Conservation (phyloP, 1,140 invertebrate species). For the Drosophila lini region DNA sequence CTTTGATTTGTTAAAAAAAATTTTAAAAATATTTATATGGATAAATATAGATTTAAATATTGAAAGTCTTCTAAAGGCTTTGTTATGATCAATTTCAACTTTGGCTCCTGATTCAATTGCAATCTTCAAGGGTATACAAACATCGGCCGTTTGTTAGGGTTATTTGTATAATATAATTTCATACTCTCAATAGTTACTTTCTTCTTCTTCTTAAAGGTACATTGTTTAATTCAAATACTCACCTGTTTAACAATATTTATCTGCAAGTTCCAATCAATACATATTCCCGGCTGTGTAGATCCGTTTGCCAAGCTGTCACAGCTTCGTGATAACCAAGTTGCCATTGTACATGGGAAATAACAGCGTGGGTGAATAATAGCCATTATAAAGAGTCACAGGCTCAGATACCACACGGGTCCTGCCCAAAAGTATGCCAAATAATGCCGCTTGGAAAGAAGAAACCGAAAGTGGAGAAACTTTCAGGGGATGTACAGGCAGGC, state of each 20-base stretch:
- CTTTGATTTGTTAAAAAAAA: too few relatives aligned
- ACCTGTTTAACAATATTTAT: not conserved
- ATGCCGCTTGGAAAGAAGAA: conserved; percentile 6
- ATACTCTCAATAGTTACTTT: not conserved
- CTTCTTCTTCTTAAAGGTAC: not conserved
- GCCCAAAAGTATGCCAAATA: conserved; percentile 20
- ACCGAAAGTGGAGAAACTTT: conserved; percentile 38
- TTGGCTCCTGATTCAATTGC: too few relatives aligned
- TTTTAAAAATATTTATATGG: too few relatives aligned
- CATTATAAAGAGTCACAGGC: not conserved
- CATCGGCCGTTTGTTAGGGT: not conserved
- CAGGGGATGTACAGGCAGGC: too few relatives aligned
- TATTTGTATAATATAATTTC: not conserved
- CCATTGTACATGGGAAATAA: conserved; percentile 7
- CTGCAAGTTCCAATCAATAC: not conserved
- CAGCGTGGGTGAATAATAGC: not conserved
- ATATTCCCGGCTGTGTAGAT: not conserved
- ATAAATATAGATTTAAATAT: too few relatives aligned
- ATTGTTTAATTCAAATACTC: not conserved
- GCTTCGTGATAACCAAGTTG: not conserved
- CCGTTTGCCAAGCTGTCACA: not conserved
- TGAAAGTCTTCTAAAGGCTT: too few relatives aligned
- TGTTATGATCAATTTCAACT: too few relatives aligned
- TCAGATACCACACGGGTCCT: too few relatives aligned
- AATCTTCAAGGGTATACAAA: too few relatives aligned